Percentiles rank a stretch among this genome's conserved stretches.
Conservation (phyloP, 1,140 invertebrate species). For the Saccostrea glomerata region DNA sequence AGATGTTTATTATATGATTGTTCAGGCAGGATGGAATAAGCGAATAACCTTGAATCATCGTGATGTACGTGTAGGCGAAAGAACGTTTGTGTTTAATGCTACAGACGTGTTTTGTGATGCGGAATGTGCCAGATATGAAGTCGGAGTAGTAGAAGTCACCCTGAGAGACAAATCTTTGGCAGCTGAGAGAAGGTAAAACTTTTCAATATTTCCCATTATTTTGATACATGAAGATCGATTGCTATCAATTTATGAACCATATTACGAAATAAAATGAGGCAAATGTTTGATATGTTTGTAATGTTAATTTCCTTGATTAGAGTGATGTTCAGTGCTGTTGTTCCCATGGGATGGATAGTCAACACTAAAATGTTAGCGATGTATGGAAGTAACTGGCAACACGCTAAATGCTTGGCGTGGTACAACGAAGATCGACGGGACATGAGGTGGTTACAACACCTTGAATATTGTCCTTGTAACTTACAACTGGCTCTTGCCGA, state of each 20-base stretch:
- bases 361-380: slow-evolving; percentile 55
- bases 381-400: slow-evolving; percentile 66
- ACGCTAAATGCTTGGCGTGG: slow-evolving; percentile 65
- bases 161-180: slow-evolving; percentile 42
- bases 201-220: too few relatives aligned
- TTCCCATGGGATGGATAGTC: slow-evolving; percentile 72
- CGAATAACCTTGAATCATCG: background rate
- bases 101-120: slow-evolving; percentile 51
- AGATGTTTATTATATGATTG: background rate
- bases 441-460: slow-evolving; percentile 67
- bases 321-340: slow-evolving; percentile 53
- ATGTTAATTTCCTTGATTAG: slow-evolving; percentile 44
- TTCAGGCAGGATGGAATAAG: slow-evolving; percentile 18
- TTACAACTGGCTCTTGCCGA: slow-evolving; percentile 93
- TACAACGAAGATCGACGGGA: slow-evolving; percentile 61
- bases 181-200: slow-evolving; percentile 45
- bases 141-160: slow-evolving; percentile 60
- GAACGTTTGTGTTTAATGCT: slow-evolving; percentile 47
- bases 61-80: background rate
- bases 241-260: too few relatives aligned
- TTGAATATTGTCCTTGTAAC: slow-evolving; percentile 93
- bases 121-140: slow-evolving; percentile 59
- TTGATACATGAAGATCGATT: too few relatives aligned
- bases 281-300: too few relatives aligned
- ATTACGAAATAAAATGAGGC: too few relatives aligned